These are phyloP conservation scores for Stenchaetothrips biformis DNA, from an alignment of 2,888 invertebrate species.

Conservation along the genomic window DNA sequence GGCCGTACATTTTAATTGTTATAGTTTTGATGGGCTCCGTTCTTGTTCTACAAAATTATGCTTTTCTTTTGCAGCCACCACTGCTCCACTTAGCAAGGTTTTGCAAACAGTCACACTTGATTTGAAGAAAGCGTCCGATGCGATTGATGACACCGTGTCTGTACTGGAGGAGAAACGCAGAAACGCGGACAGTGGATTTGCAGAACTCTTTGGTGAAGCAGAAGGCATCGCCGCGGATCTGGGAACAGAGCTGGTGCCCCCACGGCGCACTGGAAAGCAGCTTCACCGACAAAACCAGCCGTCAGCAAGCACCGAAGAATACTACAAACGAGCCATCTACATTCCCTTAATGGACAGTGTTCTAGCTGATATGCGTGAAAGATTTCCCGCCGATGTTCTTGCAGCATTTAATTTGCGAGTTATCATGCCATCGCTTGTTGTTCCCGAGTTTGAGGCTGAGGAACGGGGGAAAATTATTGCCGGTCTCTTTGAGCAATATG, in stretches of 20 bases:
- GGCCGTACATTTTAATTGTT: too few species aligned
- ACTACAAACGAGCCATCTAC: slow-evolving; percentile 38
- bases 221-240: slow-evolving; percentile 38
- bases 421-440: background rate
- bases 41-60: too few species aligned
- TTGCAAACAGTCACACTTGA: slow-evolving; percentile 37
- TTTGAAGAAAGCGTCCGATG: slow-evolving; percentile 39
- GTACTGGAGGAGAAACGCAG: slow-evolving; percentile 38
- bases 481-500: too few species aligned
- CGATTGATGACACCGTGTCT: slow-evolving; percentile 37
- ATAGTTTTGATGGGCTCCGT: too few species aligned
- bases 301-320: slow-evolving; percentile 36
- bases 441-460: too few species aligned
- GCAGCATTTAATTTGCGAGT: slow-evolving; percentile 34
- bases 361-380: slow-evolving; percentile 36
- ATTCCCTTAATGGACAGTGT: slow-evolving; percentile 41
- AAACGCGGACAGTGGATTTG: slow-evolving; percentile 37
- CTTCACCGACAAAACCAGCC: slow-evolving; percentile 35
- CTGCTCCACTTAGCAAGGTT: slow-evolving; percentile 31
- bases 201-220: slow-evolving; percentile 38
- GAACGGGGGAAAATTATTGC: slow-evolving; percentile 31
- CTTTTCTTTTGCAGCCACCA: background rate
- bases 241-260: slow-evolving; percentile 38
- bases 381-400: slow-evolving; percentile 37
- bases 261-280: slow-evolving; percentile 37